phyloP scores from a whole-genome alignment of 1,140 invertebrate genomes.

The Trichoplusia ni region DNA sequence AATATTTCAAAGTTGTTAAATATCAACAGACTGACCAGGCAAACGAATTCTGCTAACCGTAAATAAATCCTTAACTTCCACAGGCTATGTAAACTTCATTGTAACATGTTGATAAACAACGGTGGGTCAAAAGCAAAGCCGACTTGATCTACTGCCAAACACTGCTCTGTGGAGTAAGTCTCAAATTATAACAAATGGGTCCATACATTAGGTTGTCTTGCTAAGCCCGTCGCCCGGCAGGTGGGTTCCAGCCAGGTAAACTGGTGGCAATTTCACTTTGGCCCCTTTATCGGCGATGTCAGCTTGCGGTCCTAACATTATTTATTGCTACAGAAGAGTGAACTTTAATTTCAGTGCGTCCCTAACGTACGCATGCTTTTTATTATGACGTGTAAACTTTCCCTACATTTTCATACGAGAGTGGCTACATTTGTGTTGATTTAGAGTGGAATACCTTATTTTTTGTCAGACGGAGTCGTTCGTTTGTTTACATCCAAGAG shows the following conservation, averaged over 20 bases:
- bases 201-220: constrained; percentile 52
- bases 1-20: no score
- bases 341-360: constrained; percentile 25
- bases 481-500: no score
- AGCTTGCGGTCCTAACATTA: constrained; percentile 25
- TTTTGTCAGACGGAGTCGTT: no score
- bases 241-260: constrained; percentile 39
- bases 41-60: neutral
- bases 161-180: constrained; percentile 33
- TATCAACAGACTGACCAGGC: neutral
- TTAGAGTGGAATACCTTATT: no score
- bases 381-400: no score
- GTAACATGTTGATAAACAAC: neutral
- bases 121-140: neutral
- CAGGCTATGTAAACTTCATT: neutral
- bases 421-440: no score
- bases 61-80: neutral
- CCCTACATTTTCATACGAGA: no score
- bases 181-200: constrained; percentile 61
- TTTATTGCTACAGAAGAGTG: constrained; percentile 24
- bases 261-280: constrained; percentile 26
- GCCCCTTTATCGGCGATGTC: constrained; percentile 29
- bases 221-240: constrained; percentile 38
- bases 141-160: constrained; percentile 12
- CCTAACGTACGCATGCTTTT: constrained; percentile 12